These are phyloP conservation scores for Eonycteris spelaea DNA, from an alignment of 2,113 vertebrate species.

Conservation along the genomic window DNA sequence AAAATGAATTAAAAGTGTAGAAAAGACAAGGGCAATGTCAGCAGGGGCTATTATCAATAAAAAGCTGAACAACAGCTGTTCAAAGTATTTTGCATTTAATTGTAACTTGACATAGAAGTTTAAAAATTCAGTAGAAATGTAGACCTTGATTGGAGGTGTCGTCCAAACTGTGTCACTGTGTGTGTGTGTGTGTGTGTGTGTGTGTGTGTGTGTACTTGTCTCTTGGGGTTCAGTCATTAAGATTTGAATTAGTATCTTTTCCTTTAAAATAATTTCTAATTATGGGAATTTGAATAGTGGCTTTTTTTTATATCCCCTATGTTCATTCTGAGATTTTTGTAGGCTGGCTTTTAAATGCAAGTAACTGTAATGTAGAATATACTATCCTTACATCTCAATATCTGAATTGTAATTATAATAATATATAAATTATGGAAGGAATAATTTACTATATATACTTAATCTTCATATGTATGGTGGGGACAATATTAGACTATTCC, in stretches of 20 bases:
- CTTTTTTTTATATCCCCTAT: background rate
- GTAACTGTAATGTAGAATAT: background rate
- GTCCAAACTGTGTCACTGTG: background rate
- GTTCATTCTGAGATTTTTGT: background rate
- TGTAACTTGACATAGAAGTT: background rate
- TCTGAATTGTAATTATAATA: background rate
- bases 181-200: background rate
- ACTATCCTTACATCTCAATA: background rate
- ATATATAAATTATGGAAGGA: background rate
- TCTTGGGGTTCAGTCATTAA: background rate
- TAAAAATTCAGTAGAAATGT: background rate
- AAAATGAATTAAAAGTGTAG: background rate
- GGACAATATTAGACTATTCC: background rate
- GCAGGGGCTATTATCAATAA: background rate
- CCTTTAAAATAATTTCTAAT: background rate
- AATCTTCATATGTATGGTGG: background rate
- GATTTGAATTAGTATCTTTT: conserved; percentile 11
- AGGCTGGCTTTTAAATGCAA: background rate
- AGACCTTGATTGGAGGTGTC: background rate
- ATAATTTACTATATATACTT: background rate
- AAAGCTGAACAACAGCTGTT: background rate
- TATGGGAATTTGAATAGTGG: background rate
- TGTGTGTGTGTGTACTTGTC: background rate
- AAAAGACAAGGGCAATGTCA: background rate
- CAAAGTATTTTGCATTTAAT: background rate